phyloP scores from a whole-genome alignment of 2,888 invertebrate genomes.

The Cantharis flavilabris region DNA sequence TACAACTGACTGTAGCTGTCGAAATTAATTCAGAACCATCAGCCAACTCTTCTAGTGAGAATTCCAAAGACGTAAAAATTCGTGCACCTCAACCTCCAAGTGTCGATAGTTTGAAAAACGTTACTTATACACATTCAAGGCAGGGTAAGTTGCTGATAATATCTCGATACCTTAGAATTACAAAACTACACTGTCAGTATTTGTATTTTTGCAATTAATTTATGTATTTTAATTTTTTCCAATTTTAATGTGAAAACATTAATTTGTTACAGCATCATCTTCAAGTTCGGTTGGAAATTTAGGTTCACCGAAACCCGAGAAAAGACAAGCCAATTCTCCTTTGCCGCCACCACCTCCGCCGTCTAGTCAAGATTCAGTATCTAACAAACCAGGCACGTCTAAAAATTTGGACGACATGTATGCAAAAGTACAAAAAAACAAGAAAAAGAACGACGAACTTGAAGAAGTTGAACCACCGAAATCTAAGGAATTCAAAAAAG shows the following conservation, averaged over 20 bases:
- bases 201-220: too few species aligned
- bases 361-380: constrained; percentile 45
- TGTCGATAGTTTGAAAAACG: constrained; percentile 65
- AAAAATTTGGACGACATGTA: constrained; percentile 87
- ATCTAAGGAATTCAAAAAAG: neutral
- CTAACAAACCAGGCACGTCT: constrained; percentile 33
- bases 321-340: constrained; percentile 87
- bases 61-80: constrained; percentile 44
- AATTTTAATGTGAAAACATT: constrained; percentile 2
- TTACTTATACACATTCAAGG: constrained; percentile 64
- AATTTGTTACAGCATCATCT: constrained; percentile 63
- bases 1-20: constrained; percentile 48
- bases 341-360: constrained; percentile 74
- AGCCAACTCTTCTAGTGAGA: constrained; percentile 39
- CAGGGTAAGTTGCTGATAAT: constrained; percentile 56
- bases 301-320: constrained; percentile 89
- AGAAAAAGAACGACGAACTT: constrained; percentile 20
- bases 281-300: constrained; percentile 65
- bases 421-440: constrained; percentile 80
- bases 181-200: too few species aligned
- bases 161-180: too few species aligned
- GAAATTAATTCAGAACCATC: constrained; percentile 44
- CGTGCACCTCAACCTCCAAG: constrained; percentile 63
- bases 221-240: neutral
- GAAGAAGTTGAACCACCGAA: constrained; percentile 3